Evolutionary conservation across 1,140 invertebrate species (phyloP).

Genomic region (Dermatophagoides farinae): DNA sequence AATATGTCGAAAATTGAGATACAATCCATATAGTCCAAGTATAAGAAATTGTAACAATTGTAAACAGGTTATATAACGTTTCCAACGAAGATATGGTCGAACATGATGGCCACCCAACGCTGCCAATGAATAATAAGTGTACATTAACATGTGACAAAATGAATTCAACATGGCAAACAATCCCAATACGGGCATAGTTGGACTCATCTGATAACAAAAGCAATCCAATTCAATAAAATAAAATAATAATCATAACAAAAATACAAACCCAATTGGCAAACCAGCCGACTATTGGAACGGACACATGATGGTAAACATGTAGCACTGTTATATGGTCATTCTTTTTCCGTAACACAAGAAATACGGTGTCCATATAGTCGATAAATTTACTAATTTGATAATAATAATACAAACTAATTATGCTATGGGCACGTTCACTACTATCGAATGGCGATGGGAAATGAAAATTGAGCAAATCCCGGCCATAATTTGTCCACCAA

Average conservation of each 20-base stretch:
- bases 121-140: conserved; percentile 31
- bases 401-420: conserved; percentile 31
- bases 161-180: conserved; percentile 54
- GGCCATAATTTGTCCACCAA: conserved; percentile 9
- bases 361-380: conserved; percentile 79
- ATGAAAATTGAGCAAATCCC: background rate
- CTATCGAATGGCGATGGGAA: background rate
- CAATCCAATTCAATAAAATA: no score
- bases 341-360: conserved; percentile 73
- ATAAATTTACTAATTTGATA: conserved; percentile 85
- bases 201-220: background rate
- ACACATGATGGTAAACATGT: conserved; percentile 7
- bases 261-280: conserved; percentile 48
- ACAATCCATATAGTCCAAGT: background rate
- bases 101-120: conserved; percentile 28
- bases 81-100: conserved; percentile 33
- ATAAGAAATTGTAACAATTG: conserved; percentile 26
- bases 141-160: conserved; percentile 47
- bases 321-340: conserved; percentile 33
- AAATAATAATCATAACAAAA: conserved; percentile 45
- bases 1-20: background rate
- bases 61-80: conserved; percentile 31
- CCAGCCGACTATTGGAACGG: conserved; percentile 5
- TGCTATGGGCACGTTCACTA: background rate
- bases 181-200: conserved; percentile 22